Conservation (phyloP, 2,113 vertebrate genomes). For the Etheostoma spectabile region DNA sequence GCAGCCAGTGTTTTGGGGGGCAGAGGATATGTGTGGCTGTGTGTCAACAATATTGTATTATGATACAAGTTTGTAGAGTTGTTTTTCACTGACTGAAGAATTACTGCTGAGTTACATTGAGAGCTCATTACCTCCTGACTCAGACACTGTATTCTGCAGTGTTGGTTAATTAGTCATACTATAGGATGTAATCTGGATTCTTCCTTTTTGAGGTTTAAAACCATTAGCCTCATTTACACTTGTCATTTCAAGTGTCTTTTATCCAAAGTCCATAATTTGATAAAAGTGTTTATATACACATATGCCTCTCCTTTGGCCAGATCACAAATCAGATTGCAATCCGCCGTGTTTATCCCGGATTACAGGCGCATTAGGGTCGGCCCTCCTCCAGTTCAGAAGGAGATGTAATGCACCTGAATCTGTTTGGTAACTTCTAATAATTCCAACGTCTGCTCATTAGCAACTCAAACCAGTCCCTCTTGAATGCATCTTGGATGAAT, state of each 20-base stretch:
- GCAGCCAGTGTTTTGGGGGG: slow-evolving; percentile 59
- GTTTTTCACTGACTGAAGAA: slow-evolving; percentile 40
- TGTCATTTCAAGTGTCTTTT: slow-evolving; percentile 2
- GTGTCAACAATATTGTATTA: slow-evolving; percentile 28
- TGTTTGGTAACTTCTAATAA: background rate
- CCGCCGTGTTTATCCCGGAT: background rate
- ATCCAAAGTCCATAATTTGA: background rate
- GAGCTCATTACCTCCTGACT: slow-evolving; percentile 54
- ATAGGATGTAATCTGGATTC: slow-evolving; percentile 34
- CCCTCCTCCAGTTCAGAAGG: background rate
- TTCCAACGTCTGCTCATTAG: background rate
- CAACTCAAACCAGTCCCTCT: background rate
- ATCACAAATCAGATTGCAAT: background rate
- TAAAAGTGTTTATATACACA: slow-evolving; percentile 2
- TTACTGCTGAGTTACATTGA: slow-evolving; percentile 42
- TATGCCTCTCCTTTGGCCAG: background rate
- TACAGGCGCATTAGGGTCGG: background rate
- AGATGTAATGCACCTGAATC: background rate
- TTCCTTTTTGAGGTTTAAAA: slow-evolving; percentile 36
- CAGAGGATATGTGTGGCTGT: slow-evolving; percentile 27
- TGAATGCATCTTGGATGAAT: background rate
- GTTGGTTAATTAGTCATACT: slow-evolving; percentile 46
- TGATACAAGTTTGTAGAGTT: slow-evolving; percentile 37
- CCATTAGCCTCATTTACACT: slow-evolving; percentile 10
- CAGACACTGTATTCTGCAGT: slow-evolving; percentile 38